Evolutionary conservation across 2,113 vertebrate species (phyloP).

Genomic region (Benitochromis conjunctus): DNA sequence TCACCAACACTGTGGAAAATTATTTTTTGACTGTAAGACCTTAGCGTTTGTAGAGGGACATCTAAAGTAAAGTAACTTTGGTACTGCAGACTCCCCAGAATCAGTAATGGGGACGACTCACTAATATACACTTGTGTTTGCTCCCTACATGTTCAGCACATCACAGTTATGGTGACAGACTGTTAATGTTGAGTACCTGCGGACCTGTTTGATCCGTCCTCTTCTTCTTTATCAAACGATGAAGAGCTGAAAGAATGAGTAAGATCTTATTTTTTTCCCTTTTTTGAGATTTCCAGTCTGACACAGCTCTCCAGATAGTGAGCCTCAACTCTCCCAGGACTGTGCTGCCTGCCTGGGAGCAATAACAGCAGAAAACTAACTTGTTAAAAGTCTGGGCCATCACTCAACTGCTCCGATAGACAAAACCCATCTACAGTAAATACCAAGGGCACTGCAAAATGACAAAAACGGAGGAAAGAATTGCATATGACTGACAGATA

Average conservation of each 20-base stretch:
- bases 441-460: slow-evolving; percentile 20
- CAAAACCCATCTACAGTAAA: slow-evolving; percentile 56
- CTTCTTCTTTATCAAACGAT: slow-evolving; percentile 10
- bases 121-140: neutral
- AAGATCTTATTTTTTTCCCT: neutral
- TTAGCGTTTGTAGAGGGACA: neutral
- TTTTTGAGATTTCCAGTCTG: slow-evolving; percentile 30
- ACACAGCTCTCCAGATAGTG: slow-evolving; percentile 32
- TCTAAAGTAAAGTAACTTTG: neutral
- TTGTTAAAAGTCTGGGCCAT: slow-evolving; percentile 63
- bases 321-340: slow-evolving; percentile 46
- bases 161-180: neutral
- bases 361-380: slow-evolving; percentile 52
- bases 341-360: slow-evolving; percentile 17
- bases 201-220: neutral
- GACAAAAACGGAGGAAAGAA: slow-evolving; percentile 1
- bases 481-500: neutral
- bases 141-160: neutral
- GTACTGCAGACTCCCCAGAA: neutral
- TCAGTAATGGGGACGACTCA: neutral
- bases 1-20: neutral
- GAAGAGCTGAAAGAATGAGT: neutral
- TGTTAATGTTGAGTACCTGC: neutral
- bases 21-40: neutral
- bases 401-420: slow-evolving; percentile 52